A percentile compares a stretch with the other conserved stretches of the same genome.
Conservation (phyloP, 30 jellyfish, hydroid and myxozoan species). For the Aurelia sp. region DNA sequence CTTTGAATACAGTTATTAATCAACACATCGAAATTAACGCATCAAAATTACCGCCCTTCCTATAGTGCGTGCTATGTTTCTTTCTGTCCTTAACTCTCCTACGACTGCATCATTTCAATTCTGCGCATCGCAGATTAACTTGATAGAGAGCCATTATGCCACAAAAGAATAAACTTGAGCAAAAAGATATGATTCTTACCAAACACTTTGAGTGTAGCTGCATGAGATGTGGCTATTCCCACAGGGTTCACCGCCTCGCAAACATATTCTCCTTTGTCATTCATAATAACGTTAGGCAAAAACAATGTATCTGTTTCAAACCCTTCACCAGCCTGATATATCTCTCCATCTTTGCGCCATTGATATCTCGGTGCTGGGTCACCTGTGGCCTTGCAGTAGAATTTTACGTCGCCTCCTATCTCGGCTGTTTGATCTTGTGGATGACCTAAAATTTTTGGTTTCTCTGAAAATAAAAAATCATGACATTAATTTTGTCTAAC, state of each 20-base stretch:
- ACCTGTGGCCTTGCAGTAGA: constrained; percentile 53
- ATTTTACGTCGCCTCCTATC: constrained; percentile 60
- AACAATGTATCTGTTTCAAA: constrained; percentile 32
- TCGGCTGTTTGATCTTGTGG: constrained; percentile 65
- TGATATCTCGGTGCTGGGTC: constrained; percentile 75
- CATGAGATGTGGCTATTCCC: constrained; percentile 48
- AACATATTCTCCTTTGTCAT: constrained; percentile 64
- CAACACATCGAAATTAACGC: too few relatives aligned
- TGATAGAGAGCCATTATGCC: neutral
- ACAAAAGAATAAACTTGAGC: neutral
- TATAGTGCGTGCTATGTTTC: too few relatives aligned
- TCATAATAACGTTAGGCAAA: constrained; percentile 34
- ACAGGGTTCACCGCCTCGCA: constrained; percentile 65
- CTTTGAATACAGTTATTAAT: too few relatives aligned
- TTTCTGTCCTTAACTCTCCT: too few relatives aligned
- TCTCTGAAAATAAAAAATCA: constrained; percentile 14
- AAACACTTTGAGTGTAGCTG: constrained; percentile 58
- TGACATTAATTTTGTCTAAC: neutral
- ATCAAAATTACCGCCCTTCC: too few relatives aligned
- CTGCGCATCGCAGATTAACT: too few relatives aligned
- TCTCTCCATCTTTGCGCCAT: constrained; percentile 69
- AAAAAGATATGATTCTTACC: constrained; percentile 20
- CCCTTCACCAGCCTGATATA: constrained; percentile 63
- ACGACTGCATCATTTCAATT: too few relatives aligned
- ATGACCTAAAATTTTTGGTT: constrained; percentile 32